Percentiles rank a stretch among this genome's conserved stretches.
These are phyloP conservation scores for Podarcis siculus DNA, from an alignment of 2,797 vertebrate species.

Conservation along the genomic window DNA sequence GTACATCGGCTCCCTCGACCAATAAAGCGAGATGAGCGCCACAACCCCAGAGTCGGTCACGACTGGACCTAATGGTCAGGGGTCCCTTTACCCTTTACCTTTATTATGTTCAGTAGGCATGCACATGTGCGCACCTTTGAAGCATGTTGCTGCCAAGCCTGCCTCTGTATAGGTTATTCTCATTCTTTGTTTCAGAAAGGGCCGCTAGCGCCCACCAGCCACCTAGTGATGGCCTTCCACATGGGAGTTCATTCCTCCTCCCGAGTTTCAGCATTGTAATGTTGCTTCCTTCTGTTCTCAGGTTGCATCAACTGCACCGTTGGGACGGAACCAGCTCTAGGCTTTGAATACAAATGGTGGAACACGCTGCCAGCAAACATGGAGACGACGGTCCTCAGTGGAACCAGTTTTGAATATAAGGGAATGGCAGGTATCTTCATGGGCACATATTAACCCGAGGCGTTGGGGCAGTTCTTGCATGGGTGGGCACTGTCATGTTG, in stretches of 20 bases:
- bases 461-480: rapidly evolving
- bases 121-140: too few relatives aligned
- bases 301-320: constrained; percentile 87
- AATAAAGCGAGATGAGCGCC: too few relatives aligned
- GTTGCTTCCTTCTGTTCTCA: constrained; percentile 64
- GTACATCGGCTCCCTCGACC: too few relatives aligned
- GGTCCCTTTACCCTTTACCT: too few relatives aligned
- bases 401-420: constrained; percentile 83
- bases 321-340: constrained; percentile 87
- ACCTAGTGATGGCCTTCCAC: not conserved
- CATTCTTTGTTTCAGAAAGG: not conserved
- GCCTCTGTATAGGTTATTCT: not conserved
- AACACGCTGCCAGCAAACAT: constrained; percentile 92
- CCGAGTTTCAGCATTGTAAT: not conserved
- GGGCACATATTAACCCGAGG: not conserved
- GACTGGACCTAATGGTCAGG: too few relatives aligned
- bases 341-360: constrained; percentile 98
- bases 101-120: not conserved
- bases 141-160: not conserved
- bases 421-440: constrained; percentile 82
- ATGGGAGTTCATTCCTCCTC: not conserved
- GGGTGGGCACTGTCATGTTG: not conserved
- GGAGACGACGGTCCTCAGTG: constrained; percentile 84
- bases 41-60: too few relatives aligned
- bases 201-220: not conserved